Evolutionary conservation across 2,113 vertebrate species (phyloP).

Genomic region (Alaudala cheleensis): DNA sequence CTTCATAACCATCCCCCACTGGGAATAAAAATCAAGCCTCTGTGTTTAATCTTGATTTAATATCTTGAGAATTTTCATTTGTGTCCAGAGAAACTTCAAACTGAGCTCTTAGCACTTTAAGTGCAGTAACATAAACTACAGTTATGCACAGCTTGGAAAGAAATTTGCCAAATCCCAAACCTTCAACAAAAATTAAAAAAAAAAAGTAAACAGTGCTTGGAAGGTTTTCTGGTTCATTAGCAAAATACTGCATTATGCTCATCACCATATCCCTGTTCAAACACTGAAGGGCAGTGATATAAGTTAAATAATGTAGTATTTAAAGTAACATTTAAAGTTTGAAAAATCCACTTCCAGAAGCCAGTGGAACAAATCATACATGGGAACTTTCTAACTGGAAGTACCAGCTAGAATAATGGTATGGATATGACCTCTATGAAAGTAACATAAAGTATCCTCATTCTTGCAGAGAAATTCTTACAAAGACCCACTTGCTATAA

Average conservation of each 20-base stretch:
- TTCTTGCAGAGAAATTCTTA: constrained; percentile 50
- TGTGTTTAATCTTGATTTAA: background rate
- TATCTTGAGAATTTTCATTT: constrained; percentile 4
- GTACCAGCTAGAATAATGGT: constrained; percentile 44
- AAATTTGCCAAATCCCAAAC: constrained; percentile 2
- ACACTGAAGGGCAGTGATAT: constrained; percentile 1
- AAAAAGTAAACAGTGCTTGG: background rate
- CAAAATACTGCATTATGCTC: constrained; percentile 24
- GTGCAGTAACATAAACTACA: background rate
- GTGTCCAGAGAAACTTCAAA: background rate
- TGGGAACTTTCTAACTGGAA: constrained; percentile 44
- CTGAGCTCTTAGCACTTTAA: background rate
- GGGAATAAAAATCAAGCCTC: background rate
- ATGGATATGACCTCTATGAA: constrained; percentile 42
- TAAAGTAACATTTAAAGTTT: constrained; percentile 37
- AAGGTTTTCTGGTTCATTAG: constrained; percentile 42
- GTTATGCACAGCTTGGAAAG: background rate
- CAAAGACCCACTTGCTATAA: constrained; percentile 47
- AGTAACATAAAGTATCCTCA: constrained; percentile 42
- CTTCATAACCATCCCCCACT: background rate
- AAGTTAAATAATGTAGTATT: constrained; percentile 47
- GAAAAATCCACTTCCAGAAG: constrained; percentile 53
- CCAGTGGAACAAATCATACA: constrained; percentile 42
- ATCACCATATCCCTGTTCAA: constrained; percentile 23
- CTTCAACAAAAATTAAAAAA: background rate